Evolutionary conservation across 2,113 vertebrate species (phyloP), one percentile per base, ranked within the genome.

Genomic region (Mystacornis crossleyi): DNA sequence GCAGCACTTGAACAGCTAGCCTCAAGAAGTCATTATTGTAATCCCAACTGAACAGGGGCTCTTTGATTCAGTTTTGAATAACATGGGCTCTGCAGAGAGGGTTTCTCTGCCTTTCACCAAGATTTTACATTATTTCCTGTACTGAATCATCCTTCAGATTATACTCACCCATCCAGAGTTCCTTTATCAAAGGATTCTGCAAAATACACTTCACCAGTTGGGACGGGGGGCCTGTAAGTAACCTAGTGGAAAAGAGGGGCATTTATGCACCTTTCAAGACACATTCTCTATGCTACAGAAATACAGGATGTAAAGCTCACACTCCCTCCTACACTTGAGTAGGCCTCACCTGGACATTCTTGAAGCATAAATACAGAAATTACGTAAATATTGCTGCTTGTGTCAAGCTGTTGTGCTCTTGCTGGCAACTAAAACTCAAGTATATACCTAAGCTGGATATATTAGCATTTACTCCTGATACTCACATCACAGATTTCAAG

Each of bases 111-210:
- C 42, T 80, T 77, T 47, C 58, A 74, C 9, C 2, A 54, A 8
- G 8, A 31, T 40, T 57, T 74, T 14, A 4, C 38, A 12, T 11
- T 64, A 18, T 55, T 34, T 82, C 6, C 38, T 78, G 20, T 50
- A 67, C 4, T 12, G 4, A 85, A 75, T 31, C 29, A 78, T 33
- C 38, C 55, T 81, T 67, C 40, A 51, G 38, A 31, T 85, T 50
- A 84, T 34, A 97, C 98, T 99, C 97, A 99, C 99, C 99, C 99
- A 51, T 99, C 99, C 42, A 99, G 96, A 55, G 99, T 99, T 93
- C 99, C 99, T 95, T 98, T 98, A 96, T 99, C 99, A 96, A 99
- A 99, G 12, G 99, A 99, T 91, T 99, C 99, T 0, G 95, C 99
- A 90, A 99, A 99, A 97, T 98, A 99, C 51, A 99, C 99, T 80